Evolutionary conservation across 2,888 invertebrate species (phyloP).

Genomic region (Euspilapteryx auroguttella): DNA sequence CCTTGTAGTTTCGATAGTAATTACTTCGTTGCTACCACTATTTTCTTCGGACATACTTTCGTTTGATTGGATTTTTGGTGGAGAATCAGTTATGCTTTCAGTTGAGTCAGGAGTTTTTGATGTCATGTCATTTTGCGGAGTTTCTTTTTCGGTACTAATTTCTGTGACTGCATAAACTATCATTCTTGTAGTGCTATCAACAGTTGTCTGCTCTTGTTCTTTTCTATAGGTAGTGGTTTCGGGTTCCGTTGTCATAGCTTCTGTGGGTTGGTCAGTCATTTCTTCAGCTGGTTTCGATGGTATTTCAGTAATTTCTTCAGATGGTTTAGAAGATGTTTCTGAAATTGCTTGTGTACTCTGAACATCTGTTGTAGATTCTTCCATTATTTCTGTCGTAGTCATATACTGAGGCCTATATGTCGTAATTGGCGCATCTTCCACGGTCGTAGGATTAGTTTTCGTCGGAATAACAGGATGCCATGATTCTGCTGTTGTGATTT

Average conservation of each 20-base stretch:
- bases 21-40: constrained; percentile 37
- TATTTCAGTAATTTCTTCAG: constrained; percentile 7
- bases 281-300: constrained; percentile 11
- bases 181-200: constrained; percentile 20
- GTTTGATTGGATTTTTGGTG: constrained; percentile 11
- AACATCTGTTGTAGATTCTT: constrained; percentile 27
- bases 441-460: constrained; percentile 22
- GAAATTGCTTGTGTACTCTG: no score
- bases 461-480: constrained; percentile 35
- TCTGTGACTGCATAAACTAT: constrained; percentile 27
- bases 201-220: constrained; percentile 10
- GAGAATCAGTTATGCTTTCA: constrained; percentile 1
- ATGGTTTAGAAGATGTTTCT: constrained; percentile 22
- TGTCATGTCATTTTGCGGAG: constrained; percentile 10
- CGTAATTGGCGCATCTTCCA: constrained; percentile 29
- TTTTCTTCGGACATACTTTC: constrained; percentile 27
- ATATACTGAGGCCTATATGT: constrained; percentile 40
- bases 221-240: constrained; percentile 8
- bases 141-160: constrained; percentile 29
- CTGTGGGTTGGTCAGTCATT: constrained; percentile 3
- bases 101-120: constrained; percentile 7
- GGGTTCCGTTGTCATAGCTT: background rate
- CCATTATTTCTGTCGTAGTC: constrained; percentile 22
- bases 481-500: constrained; percentile 13
- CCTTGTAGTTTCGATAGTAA: constrained; percentile 16